These are phyloP conservation scores for Geococcyx californianus DNA, from an alignment of 2,113 vertebrate species.

Conservation along the genomic window DNA sequence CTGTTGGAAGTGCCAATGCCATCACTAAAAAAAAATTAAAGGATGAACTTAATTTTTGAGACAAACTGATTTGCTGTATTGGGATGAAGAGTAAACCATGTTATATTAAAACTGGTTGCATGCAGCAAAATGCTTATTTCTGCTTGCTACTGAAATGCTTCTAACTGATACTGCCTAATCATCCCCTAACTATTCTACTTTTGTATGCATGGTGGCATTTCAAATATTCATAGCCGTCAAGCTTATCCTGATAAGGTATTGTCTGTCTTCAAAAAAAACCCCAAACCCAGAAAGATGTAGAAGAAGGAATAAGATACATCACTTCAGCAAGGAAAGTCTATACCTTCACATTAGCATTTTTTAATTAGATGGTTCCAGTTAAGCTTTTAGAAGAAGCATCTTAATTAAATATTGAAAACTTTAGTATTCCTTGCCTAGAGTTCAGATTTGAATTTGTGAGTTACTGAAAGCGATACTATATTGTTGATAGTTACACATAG, in stretches of 20 bases:
- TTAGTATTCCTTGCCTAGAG: constrained; percentile 1
- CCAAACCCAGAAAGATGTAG: not conserved
- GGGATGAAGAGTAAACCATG: not conserved
- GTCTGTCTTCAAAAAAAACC: not conserved
- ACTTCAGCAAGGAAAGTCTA: constrained; percentile 54
- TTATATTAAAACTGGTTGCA: not conserved
- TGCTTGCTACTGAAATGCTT: not conserved
- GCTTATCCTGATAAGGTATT: constrained; percentile 17
- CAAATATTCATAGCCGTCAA: constrained; percentile 45
- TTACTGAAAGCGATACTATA: not conserved
- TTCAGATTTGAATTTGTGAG: constrained; percentile 40
- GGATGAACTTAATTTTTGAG: not conserved
- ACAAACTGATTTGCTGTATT: not conserved
- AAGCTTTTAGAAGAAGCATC: constrained; percentile 58
- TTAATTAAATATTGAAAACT: constrained; percentile 70
- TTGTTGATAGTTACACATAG: not conserved
- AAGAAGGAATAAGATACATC: constrained; percentile 58
- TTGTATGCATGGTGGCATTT: constrained; percentile 1
- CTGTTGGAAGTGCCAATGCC: not conserved
- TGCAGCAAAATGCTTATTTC: not conserved
- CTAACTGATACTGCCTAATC: not conserved
- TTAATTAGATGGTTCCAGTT: constrained; percentile 66
- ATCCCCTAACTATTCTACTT: not conserved
- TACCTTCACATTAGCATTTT: constrained; percentile 66
- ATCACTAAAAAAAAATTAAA: not conserved